These are phyloP conservation scores for Speoplatyrhinus poulsoni DNA, from an alignment of 2,113 vertebrate species.

Conservation along the genomic window DNA sequence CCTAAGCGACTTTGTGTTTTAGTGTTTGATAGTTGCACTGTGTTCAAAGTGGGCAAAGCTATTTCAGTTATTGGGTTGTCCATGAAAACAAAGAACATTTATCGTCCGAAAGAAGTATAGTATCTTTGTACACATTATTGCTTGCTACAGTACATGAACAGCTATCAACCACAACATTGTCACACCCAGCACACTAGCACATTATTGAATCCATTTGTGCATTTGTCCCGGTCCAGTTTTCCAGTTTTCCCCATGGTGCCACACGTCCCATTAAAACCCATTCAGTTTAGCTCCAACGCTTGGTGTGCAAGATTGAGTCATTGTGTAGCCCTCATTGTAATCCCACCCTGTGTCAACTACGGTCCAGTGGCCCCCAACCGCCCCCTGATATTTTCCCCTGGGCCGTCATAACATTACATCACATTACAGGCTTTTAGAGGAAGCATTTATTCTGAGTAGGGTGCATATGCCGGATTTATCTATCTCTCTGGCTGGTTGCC, in stretches of 20 bases:
- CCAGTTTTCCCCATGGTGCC: conserved; percentile 19
- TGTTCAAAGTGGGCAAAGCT: too few species aligned
- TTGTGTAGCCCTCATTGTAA: conserved; percentile 11
- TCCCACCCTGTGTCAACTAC: conserved; percentile 30
- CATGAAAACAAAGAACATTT: too few species aligned
- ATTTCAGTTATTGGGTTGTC: too few species aligned
- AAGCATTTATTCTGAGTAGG: neutral
- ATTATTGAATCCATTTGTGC: neutral
- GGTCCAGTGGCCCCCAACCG: conserved; percentile 13
- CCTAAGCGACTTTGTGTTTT: too few species aligned
- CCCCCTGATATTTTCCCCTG: neutral
- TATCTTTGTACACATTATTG: neutral
- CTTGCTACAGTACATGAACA: neutral
- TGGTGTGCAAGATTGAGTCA: neutral
- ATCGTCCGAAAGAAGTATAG: neutral
- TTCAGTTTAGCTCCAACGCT: conserved; percentile 13
- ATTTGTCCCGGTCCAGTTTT: neutral
- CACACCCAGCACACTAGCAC: neutral
- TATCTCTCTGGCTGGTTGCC: too few species aligned
- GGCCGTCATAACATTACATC: neutral
- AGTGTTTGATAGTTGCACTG: too few species aligned
- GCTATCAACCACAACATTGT: neutral
- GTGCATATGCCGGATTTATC: neutral
- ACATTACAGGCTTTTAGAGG: neutral
- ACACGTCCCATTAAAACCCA: conserved; percentile 28